Evolutionary conservation across 2,888 invertebrate species (phyloP), one percentile per base, ranked within the genome.

Genomic region (Dryobota labecula): DNA sequence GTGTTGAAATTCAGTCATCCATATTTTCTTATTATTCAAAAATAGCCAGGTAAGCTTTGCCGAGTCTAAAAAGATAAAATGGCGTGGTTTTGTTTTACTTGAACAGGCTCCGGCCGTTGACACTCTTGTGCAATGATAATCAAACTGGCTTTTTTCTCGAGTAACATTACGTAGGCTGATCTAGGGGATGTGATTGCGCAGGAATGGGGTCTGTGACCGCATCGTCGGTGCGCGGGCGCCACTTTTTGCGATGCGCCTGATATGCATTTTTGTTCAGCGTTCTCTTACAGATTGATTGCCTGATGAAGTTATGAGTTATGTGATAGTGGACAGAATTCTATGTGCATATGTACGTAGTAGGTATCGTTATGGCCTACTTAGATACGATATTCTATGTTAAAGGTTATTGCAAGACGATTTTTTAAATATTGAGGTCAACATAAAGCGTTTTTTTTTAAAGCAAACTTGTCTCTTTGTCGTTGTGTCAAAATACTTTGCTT

Each of bases 181-280:
- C 73, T 80, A 83, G 84, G 81, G 82, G 86, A 73, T 84, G 83
- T 76, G 86, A 83, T 82, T 85, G 84, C 73, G 76, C 76, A 49
- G 81, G 75, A 75, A 65, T n/a, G 64, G 63, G 83, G 84, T 84
- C 82, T 41, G 49, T 67, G 85, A 84, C 85, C 73, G 60, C 65
- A n/a, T n/a, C n/a, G 20, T 41, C 49, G 47, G 61, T 83, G 83
- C 84, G 86, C 79, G 33, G 64, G 63, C 68, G 68, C 68, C 61
- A 53, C 83, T 83, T 81, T 84, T 86, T 83, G 83, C 84, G 73
- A 73, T 76, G 85, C 82, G 78, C 75, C 73, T 77, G 81, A 77
- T 83, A 80, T 78, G 79, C 73, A 73, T 60, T 80, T 80, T 73
- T 69, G 79, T 69, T 60, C 45, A 76, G 70, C 41, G 61, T 58